These are phyloP conservation scores for Catamblyrhynchus diadema DNA, from an alignment of 2,797 vertebrate genomes.

Conservation along the genomic window DNA sequence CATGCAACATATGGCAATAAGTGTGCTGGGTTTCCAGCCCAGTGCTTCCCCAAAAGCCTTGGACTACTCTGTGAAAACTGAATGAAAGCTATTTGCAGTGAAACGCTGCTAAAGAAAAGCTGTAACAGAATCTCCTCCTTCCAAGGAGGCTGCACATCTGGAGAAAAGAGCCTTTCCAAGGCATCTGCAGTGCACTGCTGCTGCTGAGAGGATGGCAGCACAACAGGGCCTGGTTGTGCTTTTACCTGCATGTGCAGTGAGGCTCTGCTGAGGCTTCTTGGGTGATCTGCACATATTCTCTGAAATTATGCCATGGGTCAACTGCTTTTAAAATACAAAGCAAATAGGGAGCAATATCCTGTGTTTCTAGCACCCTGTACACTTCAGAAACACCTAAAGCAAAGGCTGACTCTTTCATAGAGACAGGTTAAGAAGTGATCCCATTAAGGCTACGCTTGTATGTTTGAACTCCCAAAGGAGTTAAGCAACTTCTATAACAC, in stretches of 20 bases:
- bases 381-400: neutral
- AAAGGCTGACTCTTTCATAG: neutral
- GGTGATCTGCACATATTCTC: neutral
- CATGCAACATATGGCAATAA: neutral
- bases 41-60: neutral
- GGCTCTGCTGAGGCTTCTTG: neutral
- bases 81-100: neutral
- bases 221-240: rapidly evolving
- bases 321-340: neutral
- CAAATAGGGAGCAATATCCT: neutral
- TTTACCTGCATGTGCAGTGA: neutral
- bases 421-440: neutral
- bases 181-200: neutral
- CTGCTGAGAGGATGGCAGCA: neutral
- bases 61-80: neutral
- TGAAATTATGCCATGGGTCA: neutral
- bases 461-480: neutral
- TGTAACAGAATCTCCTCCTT: neutral
- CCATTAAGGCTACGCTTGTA: neutral
- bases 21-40: neutral
- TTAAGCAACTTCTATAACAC: rapidly evolving
- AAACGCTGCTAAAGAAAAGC: neutral
- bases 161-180: neutral
- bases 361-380: neutral
- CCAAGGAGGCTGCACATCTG: rapidly evolving